A percentile compares a stretch with the other conserved stretches of the same genome.
These are phyloP conservation scores for Hippocampus mohnikei DNA, from an alignment of 2,113 vertebrate genomes.

Conservation along the genomic window DNA sequence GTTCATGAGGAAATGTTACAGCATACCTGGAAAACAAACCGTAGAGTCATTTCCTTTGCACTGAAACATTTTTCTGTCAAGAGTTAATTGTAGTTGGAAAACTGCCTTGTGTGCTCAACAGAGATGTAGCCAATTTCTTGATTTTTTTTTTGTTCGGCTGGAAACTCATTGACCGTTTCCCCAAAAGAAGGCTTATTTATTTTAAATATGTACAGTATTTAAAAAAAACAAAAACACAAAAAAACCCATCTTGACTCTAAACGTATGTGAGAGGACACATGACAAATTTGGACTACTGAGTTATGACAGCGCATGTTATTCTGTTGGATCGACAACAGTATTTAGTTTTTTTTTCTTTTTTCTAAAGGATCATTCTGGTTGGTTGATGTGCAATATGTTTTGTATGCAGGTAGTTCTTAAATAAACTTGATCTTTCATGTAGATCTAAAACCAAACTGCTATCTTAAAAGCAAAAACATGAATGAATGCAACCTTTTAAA, in stretches of 20 bases:
- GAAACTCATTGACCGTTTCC: constrained; percentile 87
- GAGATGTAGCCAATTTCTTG: constrained; percentile 46
- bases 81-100: constrained; percentile 78
- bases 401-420: constrained; percentile 99
- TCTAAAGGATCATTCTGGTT: constrained; percentile 86
- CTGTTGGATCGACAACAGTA: constrained; percentile 73
- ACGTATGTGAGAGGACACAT: constrained; percentile 76
- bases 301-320: constrained; percentile 92
- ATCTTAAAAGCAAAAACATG: not conserved
- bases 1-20: constrained; percentile 81
- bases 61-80: constrained; percentile 92
- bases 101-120: constrained; percentile 80
- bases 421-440: constrained; percentile 99
- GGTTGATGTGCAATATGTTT: constrained; percentile 99
- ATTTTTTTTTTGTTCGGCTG: constrained; percentile 63
- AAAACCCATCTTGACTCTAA: constrained; percentile 85
- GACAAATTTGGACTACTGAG: constrained; percentile 92
- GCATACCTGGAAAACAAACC: constrained; percentile 82
- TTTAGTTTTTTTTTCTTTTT: constrained; percentile 71
- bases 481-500: not conserved
- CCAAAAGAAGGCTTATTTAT: constrained; percentile 86
- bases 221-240: constrained; percentile 85
- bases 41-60: constrained; percentile 80
- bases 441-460: constrained; percentile 70
- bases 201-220: constrained; percentile 97